phyloP scores from a whole-genome alignment of 2,113 vertebrate genomes.

The Calypte anna region DNA sequence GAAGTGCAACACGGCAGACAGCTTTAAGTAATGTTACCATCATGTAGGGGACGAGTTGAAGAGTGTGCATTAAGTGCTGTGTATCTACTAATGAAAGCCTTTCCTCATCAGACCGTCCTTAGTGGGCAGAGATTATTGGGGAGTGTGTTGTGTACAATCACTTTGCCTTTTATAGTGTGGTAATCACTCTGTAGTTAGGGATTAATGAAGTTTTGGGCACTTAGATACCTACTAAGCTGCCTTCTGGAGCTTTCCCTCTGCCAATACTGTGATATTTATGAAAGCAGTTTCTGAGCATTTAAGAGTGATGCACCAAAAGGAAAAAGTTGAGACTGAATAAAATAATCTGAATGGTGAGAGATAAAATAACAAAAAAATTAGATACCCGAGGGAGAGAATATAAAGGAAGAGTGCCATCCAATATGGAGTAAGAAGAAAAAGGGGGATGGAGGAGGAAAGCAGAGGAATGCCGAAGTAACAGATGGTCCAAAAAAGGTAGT shows the following conservation, averaged over 20 bases:
- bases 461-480: neutral
- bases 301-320: neutral
- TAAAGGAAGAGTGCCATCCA: neutral
- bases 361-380: neutral
- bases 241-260: neutral
- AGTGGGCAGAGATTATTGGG: neutral
- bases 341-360: neutral
- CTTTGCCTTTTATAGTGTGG: neutral
- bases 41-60: neutral
- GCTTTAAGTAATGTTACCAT: neutral
- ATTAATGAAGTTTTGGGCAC: neutral
- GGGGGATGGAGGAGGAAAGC: neutral
- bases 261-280: neutral
- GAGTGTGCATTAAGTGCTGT: neutral
- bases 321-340: neutral
- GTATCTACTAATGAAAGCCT: neutral
- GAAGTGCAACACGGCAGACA: neutral
- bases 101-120: neutral
- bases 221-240: neutral
- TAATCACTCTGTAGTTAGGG: neutral
- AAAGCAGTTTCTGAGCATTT: neutral
- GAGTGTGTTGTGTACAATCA: neutral
- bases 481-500: neutral
- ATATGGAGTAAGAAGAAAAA: neutral
- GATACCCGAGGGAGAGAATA: neutral